Conservation (phyloP, 1,140 invertebrate species). For the Penaeus indicus region DNA sequence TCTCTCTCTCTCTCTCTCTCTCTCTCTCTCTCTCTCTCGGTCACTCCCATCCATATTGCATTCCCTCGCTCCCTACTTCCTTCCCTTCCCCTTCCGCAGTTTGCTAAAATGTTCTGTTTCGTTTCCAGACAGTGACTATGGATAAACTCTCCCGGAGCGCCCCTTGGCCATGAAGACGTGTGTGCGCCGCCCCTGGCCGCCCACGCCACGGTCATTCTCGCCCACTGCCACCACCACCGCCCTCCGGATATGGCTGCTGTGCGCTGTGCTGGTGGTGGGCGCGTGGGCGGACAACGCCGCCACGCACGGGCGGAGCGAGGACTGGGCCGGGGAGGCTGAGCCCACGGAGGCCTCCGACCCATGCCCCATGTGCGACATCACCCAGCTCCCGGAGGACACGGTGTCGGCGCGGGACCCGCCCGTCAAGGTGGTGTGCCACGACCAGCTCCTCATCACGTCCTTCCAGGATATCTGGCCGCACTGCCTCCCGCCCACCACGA, state of each 20-base stretch:
- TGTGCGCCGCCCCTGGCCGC: slow-evolving; percentile 2
- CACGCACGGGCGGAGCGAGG: background rate
- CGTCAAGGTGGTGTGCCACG: slow-evolving; percentile 44
- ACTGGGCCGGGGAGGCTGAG: background rate
- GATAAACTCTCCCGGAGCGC: background rate
- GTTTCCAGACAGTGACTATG: slow-evolving; percentile 34
- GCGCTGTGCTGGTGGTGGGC: too few relatives aligned
- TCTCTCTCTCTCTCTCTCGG: too few relatives aligned
- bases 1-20: too few relatives aligned
- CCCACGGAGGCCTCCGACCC: background rate
- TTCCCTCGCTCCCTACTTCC: too few relatives aligned
- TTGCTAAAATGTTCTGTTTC: background rate
- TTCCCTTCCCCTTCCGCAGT: too few relatives aligned
- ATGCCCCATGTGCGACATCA: slow-evolving; percentile 29
- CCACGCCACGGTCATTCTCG: slow-evolving; percentile 26
- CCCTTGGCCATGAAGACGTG: slow-evolving; percentile 19
- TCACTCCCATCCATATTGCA: too few relatives aligned
- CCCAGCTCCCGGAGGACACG: slow-evolving; percentile 16
- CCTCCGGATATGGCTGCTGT: background rate
- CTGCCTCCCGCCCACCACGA: slow-evolving; percentile 48
- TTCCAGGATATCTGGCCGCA: slow-evolving; percentile 43
- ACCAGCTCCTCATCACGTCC: slow-evolving; percentile 39
- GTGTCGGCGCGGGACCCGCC: slow-evolving; percentile 3
- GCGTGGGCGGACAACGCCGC: background rate
- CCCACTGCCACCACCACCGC: slow-evolving; percentile 13